Evolutionary conservation across 2,888 invertebrate species (phyloP), one percentile per base, ranked within the genome.

Genomic region (Drosophila crucigera): DNA sequence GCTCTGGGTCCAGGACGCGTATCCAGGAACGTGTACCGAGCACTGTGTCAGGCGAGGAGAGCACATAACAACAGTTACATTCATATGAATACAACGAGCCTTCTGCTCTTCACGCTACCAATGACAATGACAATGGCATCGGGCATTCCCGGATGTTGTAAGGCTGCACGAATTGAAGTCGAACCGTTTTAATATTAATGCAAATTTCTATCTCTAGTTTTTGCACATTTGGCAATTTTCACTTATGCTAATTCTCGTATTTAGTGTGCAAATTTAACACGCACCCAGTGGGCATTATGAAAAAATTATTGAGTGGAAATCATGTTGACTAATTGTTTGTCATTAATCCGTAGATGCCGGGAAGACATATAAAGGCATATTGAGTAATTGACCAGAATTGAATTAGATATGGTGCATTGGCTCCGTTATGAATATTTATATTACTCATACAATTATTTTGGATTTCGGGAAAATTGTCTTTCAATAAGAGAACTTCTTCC

Each of bases 271-370:
- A 67, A 66, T 79, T 43, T 39, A 37, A 37, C 31, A 62, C 74
- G 68, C 58, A 73, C 58, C 61, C 68, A 65, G 52, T 62, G 33
- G 54, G 41, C 35, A n/a, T 67, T 73, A 78, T 89, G 66, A 65
- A 62, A 47, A 89, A 83, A 86, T 76, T 81, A 89, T 83, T 86
- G 78, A 86, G 89, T 74, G 71, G 82, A 89, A 84, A 84, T 87
- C 67, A 72, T 76, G 52, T 68, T 84, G 87, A 91, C 85, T 89
- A 83, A 91, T 91, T 77, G 62, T 25, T 2, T 0, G 50, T n/a
- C 67, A 91, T 91, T 83, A 82, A 80, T 84, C 80, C 59, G 35
- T 33, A 53, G 55, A 35, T 49, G 60, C 56, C 43, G 37, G 39
- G 28, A 37, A 65, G 52, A 19, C 64, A 54, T 54, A 55, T 53